Base-by-base conservation (phyloP, 2,888 invertebrate species). In the Chrysotoxum bicinctum region DNA sequence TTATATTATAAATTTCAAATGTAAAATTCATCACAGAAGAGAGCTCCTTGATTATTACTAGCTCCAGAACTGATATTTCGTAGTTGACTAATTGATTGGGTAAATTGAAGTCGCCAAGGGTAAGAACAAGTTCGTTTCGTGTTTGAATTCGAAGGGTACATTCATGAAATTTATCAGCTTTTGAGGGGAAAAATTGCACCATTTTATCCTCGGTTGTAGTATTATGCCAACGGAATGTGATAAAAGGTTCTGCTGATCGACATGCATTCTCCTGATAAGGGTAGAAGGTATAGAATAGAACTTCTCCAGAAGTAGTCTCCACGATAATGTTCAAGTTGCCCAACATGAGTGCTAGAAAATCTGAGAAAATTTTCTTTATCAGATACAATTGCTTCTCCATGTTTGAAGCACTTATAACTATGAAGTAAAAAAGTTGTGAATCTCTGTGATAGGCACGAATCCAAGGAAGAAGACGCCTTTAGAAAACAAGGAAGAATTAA, bases 81-180 rank as follows among this genome's bases (percentile, higher is more conserved):
- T 10, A 16, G 10, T 50, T 45, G 4, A 0, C 5, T 19, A 56
- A 14, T 12, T 26, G 1, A 0, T 6, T 43, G 5, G n/a, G 7
- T 10, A 3, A 3, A 48, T 8, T 32, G 19, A 23, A 16, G 5
- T n/a, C n/a, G 0, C 12, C 19, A 14, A n/a, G 19, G 2, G 7
- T 7, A 2, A 14, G 14, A 10, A 58, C 16, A 21, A 26, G 40
- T n/a, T 21, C 14, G n/a, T 66, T 48, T 50, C 66, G 21, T 4
- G 66, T 30, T 10, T n/a, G 16, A 9, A 66, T 23, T 35, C 66
- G 50, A 32, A 66, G 12, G 1, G 66, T n/a, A 50, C 66, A 66
- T 23, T 23, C 10, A n/a, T 50, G 48, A 5, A 50, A 66, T 0
- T 50, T 66, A 1, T 48, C 6, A 0, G 23, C 35, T 21, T 66